A percentile compares a stretch with the other conserved stretches of the same genome.
Conservation (phyloP, 2,113 vertebrate genomes). For the Pongo abelii region DNA sequence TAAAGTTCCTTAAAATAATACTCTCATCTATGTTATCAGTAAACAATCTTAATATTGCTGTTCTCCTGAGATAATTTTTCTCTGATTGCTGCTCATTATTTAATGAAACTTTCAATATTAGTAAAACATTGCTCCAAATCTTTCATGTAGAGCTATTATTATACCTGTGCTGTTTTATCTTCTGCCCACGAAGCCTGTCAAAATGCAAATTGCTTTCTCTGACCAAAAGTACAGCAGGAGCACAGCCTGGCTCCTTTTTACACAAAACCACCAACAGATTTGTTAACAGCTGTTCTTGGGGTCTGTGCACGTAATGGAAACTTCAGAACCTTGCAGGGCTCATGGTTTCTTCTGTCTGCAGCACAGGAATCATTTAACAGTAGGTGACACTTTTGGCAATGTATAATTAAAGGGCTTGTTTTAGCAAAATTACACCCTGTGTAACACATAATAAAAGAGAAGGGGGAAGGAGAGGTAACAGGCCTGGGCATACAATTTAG, state of each 20-base stretch:
- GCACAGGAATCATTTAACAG: constrained; percentile 69
- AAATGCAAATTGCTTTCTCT: constrained; percentile 1
- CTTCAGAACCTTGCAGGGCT: constrained; percentile 54
- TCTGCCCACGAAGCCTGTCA: constrained; percentile 34
- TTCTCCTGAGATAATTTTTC: not conserved
- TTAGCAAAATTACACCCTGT: constrained; percentile 36
- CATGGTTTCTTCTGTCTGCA: constrained; percentile 52
- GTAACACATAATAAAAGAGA: constrained; percentile 60
- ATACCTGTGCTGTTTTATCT: constrained; percentile 20
- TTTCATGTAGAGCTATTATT: constrained; percentile 26
- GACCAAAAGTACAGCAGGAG: constrained; percentile 68
- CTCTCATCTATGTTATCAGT: not conserved
- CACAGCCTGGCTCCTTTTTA: constrained; percentile 63
- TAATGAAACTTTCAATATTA: not conserved
- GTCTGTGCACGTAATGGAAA: constrained; percentile 65
- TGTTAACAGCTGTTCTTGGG: constrained; percentile 72
- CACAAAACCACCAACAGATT: constrained; percentile 55
- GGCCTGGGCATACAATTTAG: not conserved
- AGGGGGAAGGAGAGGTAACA: not conserved
- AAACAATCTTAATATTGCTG: not conserved
- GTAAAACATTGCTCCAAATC: not conserved
- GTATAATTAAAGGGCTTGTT: constrained; percentile 63
- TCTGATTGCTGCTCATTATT: not conserved
- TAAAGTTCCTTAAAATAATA: not conserved
- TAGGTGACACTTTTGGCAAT: constrained; percentile 58